phyloP scores from a whole-genome alignment of 2,888 invertebrate genomes.

The Eudemis profundana region DNA sequence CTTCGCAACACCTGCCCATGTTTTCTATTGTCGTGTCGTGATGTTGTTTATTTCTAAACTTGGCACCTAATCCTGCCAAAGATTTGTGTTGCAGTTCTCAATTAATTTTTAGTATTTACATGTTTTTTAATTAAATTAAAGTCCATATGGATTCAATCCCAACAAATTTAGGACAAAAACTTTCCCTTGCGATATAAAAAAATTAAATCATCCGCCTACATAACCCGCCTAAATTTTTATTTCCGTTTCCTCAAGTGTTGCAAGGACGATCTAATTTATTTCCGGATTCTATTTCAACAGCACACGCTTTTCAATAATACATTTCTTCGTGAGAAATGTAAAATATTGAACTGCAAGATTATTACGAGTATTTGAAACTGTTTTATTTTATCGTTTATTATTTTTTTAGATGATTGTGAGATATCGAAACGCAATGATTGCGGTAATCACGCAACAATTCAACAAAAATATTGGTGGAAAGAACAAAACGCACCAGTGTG shows the following conservation, averaged over 20 bases:
- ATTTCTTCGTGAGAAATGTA: too few relatives aligned
- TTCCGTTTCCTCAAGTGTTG: constrained; percentile 28
- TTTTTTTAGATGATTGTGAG: too few relatives aligned
- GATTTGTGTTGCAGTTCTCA: neutral
- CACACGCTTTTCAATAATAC: neutral
- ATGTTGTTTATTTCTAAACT: constrained; percentile 13
- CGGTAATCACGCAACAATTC: neutral
- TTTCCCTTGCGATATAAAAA: too few relatives aligned
- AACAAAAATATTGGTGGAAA: too few relatives aligned
- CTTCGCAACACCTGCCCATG: constrained; percentile 25
- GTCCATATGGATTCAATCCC: too few relatives aligned
- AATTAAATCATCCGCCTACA: constrained; percentile 4
- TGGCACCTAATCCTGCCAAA: neutral
- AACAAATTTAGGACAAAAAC: too few relatives aligned
- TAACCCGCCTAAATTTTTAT: constrained; percentile 7
- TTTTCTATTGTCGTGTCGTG: neutral
- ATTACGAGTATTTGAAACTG: too few relatives aligned
- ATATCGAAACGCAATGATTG: constrained; percentile 22
- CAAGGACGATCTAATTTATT: neutral
- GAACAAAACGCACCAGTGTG: constrained; percentile 31
- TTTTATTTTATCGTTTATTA: too few relatives aligned
- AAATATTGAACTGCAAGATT: too few relatives aligned
- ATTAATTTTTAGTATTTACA: neutral
- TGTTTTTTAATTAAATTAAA: too few relatives aligned
- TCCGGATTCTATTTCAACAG: neutral